Percentiles rank a stretch among this genome's conserved stretches.
Evolutionary conservation across 2,797 vertebrate genomes (phyloP).

Genomic region (Mormyrops boulengeri): DNA sequence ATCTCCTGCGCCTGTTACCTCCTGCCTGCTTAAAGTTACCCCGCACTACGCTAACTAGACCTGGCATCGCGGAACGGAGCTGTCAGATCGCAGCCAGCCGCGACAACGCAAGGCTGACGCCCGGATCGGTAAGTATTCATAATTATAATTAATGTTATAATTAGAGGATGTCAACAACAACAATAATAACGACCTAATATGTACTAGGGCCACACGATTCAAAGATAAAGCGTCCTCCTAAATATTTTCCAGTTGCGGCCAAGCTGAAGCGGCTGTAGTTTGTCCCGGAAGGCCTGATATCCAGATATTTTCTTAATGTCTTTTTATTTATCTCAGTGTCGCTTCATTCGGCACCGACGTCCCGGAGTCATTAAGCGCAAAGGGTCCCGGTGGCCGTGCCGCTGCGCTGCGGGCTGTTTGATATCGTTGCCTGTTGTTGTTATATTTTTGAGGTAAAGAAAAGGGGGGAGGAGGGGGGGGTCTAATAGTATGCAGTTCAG

Average conservation of each 20-base stretch:
- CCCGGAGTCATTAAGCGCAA: background rate
- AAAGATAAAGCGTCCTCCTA: background rate
- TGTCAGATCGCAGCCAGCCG: background rate
- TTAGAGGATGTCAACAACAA: background rate
- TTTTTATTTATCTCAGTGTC: background rate
- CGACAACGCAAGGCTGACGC: background rate
- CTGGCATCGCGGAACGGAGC: background rate
- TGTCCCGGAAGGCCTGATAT: slow-evolving; percentile 5
- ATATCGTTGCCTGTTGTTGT: background rate
- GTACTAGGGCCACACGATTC: background rate
- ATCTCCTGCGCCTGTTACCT: background rate
- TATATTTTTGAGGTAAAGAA: background rate
- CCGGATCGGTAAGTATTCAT: background rate
- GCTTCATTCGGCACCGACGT: background rate
- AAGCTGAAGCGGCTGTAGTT: background rate
- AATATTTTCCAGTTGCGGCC: background rate
- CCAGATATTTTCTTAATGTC: background rate
- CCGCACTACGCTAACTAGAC: background rate
- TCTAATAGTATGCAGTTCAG: background rate
- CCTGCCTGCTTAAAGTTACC: background rate
- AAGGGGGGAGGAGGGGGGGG: background rate
- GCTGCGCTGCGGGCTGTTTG: background rate
- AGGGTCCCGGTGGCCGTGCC: background rate
- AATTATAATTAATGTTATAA: background rate
- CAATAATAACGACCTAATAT: background rate